These are phyloP conservation scores for Channallabes apus DNA, from an alignment of 2,797 vertebrate species.

Conservation along the genomic window DNA sequence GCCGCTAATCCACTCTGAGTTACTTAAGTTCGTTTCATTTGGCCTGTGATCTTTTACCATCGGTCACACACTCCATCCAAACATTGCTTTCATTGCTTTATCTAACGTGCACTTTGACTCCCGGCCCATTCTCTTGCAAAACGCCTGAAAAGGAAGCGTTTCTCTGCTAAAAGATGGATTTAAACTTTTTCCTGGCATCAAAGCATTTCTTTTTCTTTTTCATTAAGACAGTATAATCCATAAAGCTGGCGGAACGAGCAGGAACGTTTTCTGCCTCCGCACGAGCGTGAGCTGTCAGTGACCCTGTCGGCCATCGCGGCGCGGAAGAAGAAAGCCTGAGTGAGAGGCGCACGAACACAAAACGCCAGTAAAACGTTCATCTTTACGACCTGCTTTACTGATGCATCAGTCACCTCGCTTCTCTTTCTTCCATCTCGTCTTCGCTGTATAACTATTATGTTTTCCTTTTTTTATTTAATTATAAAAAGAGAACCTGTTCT, in stretches of 20 bases:
- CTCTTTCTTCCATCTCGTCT: neutral
- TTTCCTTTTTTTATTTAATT: neutral
- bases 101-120: slow-evolving; percentile 37
- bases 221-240: slow-evolving; percentile 73
- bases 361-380: slow-evolving; percentile 4
- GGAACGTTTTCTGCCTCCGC: slow-evolving; percentile 59
- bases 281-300: slow-evolving; percentile 32
- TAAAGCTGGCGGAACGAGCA: slow-evolving; percentile 62
- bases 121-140: slow-evolving; percentile 39
- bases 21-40: slow-evolving; percentile 35
- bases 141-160: slow-evolving; percentile 24
- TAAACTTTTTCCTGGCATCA: slow-evolving; percentile 46
- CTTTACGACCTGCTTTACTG: slow-evolving; percentile 28
- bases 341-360: slow-evolving; percentile 2
- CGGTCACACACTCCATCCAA: slow-evolving; percentile 28
- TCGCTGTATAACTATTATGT: neutral
- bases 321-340: slow-evolving; percentile 31
- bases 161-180: slow-evolving; percentile 34
- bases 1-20: slow-evolving; percentile 32
- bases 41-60: slow-evolving; percentile 42
- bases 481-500: no score
- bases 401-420: neutral
- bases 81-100: slow-evolving; percentile 26
- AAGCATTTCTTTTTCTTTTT: slow-evolving; percentile 42
- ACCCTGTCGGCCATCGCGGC: slow-evolving; percentile 49